A percentile compares a stretch with the other conserved stretches of the same genome.
phyloP scores from a whole-genome alignment of 1,140 invertebrate genomes.

The Diorhabda elongata region DNA sequence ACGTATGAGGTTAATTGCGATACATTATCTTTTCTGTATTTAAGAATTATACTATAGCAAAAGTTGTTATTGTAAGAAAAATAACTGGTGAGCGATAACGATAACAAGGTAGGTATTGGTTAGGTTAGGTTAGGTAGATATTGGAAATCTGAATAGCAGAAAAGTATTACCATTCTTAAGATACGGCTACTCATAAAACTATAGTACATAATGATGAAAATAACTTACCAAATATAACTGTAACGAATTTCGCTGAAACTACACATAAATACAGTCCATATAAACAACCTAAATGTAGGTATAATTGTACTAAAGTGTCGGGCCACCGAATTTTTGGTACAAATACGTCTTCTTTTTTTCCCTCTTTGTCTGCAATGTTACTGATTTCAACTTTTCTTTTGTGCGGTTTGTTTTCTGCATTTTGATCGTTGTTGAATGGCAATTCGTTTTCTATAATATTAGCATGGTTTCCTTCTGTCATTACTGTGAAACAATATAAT shows the following conservation, averaged over 20 bases:
- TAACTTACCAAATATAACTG: slow-evolving; percentile 68
- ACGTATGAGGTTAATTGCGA: no score
- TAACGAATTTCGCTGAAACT: slow-evolving; percentile 60
- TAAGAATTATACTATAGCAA: no score
- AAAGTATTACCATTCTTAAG: no score
- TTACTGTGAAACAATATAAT: slow-evolving; percentile 11
- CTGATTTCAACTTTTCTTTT: neutral
- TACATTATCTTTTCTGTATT: no score
- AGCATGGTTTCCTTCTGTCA: slow-evolving; percentile 31
- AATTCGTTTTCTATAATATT: slow-evolving; percentile 7
- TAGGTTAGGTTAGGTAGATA: no score
- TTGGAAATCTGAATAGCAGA: no score
- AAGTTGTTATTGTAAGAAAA: no score
- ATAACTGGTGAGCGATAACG: no score
- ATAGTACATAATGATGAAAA: neutral
- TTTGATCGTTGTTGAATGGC: slow-evolving; percentile 10
- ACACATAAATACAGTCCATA: slow-evolving; percentile 68
- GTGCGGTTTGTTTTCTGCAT: slow-evolving; percentile 10
- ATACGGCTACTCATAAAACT: no score
- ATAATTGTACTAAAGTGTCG: slow-evolving; percentile 62
- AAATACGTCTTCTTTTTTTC: slow-evolving; percentile 48
- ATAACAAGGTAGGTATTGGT: no score
- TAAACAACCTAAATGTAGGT: slow-evolving; percentile 62
- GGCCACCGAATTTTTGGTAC: slow-evolving; percentile 63
- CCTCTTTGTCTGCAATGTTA: slow-evolving; percentile 11